Base-by-base conservation (phyloP, 2,113 vertebrate species). In the Nibea albiflora region DNA sequence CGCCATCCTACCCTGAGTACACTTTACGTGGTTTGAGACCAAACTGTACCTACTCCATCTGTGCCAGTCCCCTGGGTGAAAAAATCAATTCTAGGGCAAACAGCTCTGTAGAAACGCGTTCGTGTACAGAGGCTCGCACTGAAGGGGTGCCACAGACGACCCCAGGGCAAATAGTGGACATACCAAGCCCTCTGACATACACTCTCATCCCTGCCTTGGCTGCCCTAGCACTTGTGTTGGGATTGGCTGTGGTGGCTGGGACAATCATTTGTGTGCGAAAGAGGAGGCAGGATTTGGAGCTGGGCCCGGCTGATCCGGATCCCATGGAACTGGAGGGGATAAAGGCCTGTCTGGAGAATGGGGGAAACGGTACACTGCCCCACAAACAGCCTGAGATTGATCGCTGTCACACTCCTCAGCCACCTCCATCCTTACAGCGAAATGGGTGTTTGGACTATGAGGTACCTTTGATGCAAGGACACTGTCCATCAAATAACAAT, bases 31-130 rank as follows among this genome's bases (percentile, higher is more conserved):
- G 96, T 1, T 93, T 99, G 84, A 93, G 56, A 49, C 96, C 97
- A 73, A 98, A 99, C 73, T 96, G 95, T 80, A 98, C 97, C 84
- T 99, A 99, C 81, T 95, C 94, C 0, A 71, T 98, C 73, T 99
- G 97, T 49, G 94, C 97, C 0, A 95, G 95, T 82, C 93, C 96
- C 0, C 83, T 97, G 72, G 94, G 94, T 0, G 95, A 95, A n/a
- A 90, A 88, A 78, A 74, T 65, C 60, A 95, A 68, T 57, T 76
- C 69, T 0, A 76, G 88, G 57, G 16, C 80, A 8, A 94, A 93
- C 76, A 73, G 49, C 72, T 92, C 93, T 5, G 58, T 24, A 20
- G 93, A 95, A 75, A 58, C 72, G 0, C 88, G 92, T 0, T 94
- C 95, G n/a, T 98, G 98, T 0, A 94, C 95, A 0, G 96, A 98